Evolutionary conservation across 1,140 invertebrate species (phyloP).

Genomic region (Bombus ignitus): DNA sequence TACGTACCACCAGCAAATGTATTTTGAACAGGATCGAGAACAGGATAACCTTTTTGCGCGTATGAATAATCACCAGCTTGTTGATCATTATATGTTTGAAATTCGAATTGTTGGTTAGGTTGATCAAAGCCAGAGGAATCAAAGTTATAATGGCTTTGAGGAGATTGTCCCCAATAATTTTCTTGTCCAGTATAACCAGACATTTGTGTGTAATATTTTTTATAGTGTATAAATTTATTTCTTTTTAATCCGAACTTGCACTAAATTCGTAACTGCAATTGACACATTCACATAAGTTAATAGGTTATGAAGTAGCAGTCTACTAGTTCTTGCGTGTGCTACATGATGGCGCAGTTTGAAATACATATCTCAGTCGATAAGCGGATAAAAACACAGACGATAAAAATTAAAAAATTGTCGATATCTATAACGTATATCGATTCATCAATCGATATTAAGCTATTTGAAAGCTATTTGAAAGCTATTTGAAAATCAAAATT

Average conservation of each 20-base stretch:
- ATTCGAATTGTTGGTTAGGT: constrained; percentile 80
- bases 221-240: neutral
- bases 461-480: neutral
- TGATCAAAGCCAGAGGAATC: constrained; percentile 75
- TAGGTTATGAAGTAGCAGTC: neutral
- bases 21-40: constrained; percentile 74
- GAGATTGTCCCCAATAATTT: constrained; percentile 73
- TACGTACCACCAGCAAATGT: constrained; percentile 71
- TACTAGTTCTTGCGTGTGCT: neutral
- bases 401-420: neutral
- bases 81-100: constrained; percentile 76
- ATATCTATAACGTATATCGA: neutral
- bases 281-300: neutral
- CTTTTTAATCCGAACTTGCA: neutral
- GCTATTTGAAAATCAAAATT: neutral
- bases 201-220: constrained; percentile 60
- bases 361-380: neutral
- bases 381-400: neutral
- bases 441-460: neutral
- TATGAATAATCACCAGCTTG: constrained; percentile 71
- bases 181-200: constrained; percentile 75
- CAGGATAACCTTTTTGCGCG: constrained; percentile 67
- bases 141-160: constrained; percentile 75
- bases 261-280: neutral
- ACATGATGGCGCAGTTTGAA: neutral